Base-by-base conservation (phyloP, 1,140 invertebrate genomes). In the Diabrotica virgifera region DNA sequence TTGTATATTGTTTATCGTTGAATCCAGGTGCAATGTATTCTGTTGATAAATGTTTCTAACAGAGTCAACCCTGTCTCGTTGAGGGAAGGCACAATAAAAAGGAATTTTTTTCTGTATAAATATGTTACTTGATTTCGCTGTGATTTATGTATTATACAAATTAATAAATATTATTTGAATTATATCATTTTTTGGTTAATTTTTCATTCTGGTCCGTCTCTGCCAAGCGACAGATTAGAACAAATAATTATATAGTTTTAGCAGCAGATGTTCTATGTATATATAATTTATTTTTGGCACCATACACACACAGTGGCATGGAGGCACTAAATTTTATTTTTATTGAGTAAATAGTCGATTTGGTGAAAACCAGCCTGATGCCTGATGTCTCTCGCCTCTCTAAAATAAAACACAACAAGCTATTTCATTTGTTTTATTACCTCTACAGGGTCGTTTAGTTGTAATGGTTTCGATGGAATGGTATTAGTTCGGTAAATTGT, bases 221-320 rank as follows among this genome's bases (percentile, higher is more conserved):
- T 46, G 40, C 6, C n/a, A 46, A 46, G 40, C 40, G 40, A 10
- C 40, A 46, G 40, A 46, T 46, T 46, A 46, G 40, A 46, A 46
- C 40, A 46, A 46, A 46, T 46, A 46, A 46, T 46, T 46, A 46
- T 46, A 46, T 46, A 46, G 40, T 46, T 46, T 46, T 46, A 46
- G 40, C 40, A 46, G 40, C 40, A 46, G 40, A 46, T 46, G 40
- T 8, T 46, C 8, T 46, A 46, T 46, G 40, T 46, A 46, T 46
- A 46, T 46, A 46, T 46, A 46, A 46, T 46, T 46, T 46, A 46
- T 46, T 46, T 46, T 46, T 46, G 40, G 40, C 40, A 46, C 40
- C 40, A n/a, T 46, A 46, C 40, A 46, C 40, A 46, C 6, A 46
- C 40, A 10, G 40, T 46, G 40, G n/a, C n/a, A 46, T 46, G 40